phyloP scores from a whole-genome alignment of 2,888 invertebrate species.

The Orthosia cruda region DNA sequence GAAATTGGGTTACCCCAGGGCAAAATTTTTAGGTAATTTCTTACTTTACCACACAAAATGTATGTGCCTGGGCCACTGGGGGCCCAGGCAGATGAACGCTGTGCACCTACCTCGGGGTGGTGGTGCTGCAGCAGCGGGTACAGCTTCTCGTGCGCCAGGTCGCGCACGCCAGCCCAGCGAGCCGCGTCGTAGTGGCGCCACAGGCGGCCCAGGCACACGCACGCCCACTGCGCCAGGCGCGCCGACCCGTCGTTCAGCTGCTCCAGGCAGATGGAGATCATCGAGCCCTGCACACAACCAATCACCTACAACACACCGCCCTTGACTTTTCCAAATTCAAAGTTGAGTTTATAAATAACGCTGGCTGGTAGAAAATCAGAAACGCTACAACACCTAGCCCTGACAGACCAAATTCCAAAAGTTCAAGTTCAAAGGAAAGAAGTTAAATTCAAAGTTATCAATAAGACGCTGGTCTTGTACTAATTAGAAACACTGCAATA shows the following conservation, averaged over 20 bases:
- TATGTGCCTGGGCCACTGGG: too few relatives aligned
- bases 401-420: too few relatives aligned
- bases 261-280: slow-evolving; percentile 98
- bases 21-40: too few relatives aligned
- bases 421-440: too few relatives aligned
- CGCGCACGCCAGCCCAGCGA: slow-evolving; percentile 98
- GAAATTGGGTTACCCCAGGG: too few relatives aligned
- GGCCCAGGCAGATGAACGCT: too few relatives aligned
- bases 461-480: neutral
- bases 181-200: slow-evolving; percentile 96
- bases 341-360: neutral
- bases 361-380: neutral
- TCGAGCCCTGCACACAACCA: slow-evolving; percentile 92
- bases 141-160: slow-evolving; percentile 99
- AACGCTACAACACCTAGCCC: too few relatives aligned
- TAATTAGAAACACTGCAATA: neutral
- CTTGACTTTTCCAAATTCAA: neutral
- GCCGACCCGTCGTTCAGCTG: slow-evolving; percentile 94
- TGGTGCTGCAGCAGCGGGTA: slow-evolving; percentile 95
- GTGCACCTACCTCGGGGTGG: slow-evolving; percentile 94
- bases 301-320: neutral
- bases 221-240: slow-evolving; percentile 96
- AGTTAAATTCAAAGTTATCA: too few relatives aligned
- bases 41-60: too few relatives aligned
- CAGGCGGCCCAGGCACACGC: slow-evolving; percentile 97